phyloP scores from a whole-genome alignment of 2,113 vertebrate species.

The Lepisosteus osseus region DNA sequence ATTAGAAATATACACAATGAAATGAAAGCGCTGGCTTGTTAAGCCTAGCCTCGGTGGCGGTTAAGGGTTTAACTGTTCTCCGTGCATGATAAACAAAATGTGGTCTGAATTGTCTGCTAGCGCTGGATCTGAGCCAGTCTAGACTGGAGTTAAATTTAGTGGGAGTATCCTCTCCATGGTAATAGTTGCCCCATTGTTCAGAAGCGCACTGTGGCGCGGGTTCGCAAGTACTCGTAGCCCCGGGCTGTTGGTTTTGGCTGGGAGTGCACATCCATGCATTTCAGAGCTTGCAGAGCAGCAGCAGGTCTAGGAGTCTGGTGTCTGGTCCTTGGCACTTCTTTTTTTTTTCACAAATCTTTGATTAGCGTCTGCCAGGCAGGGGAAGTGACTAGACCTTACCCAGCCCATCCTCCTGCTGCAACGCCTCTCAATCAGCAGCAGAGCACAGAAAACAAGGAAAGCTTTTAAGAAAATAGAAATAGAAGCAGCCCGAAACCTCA shows the following conservation, averaged over 20 bases:
- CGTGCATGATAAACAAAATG: conserved; percentile 14
- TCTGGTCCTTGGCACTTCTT: neutral
- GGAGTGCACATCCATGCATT: conserved; percentile 16
- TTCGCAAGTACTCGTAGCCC: conserved; percentile 17
- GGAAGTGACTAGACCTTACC: conserved; percentile 15
- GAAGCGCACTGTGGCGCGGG: neutral
- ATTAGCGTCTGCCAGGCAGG: conserved; percentile 20
- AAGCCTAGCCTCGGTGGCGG: neutral
- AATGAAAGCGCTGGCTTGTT: too few species aligned
- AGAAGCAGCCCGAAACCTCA: too few species aligned
- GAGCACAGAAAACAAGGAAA: neutral
- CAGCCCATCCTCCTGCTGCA: conserved; percentile 8
- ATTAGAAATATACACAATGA: too few species aligned
- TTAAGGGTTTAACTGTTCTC: neutral
- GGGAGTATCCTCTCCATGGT: conserved; percentile 24
- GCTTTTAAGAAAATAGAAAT: too few species aligned
- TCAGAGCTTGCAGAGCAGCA: neutral
- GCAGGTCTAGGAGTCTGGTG: conserved; percentile 8
- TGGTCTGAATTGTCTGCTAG: conserved; percentile 1
- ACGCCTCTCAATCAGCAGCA: conserved; percentile 2
- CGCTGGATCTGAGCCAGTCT: conserved; percentile 22
- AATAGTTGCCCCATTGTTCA: conserved; percentile 28
- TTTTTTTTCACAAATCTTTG: conserved; percentile 9
- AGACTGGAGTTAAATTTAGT: conserved; percentile 13
- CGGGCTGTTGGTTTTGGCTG: conserved; percentile 27